Base-by-base conservation (phyloP, 2,888 invertebrate species). In the Idaea aversata region DNA sequence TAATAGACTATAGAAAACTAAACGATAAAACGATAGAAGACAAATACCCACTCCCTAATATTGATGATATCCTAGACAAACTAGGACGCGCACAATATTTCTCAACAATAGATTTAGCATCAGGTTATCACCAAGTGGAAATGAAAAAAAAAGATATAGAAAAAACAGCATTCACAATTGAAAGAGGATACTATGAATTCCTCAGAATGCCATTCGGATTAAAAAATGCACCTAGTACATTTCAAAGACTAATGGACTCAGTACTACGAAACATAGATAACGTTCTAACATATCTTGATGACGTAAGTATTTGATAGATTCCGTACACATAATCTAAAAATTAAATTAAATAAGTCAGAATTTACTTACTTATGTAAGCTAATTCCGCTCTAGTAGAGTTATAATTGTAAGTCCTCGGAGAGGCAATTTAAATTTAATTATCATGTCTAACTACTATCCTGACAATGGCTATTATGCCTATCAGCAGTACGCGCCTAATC, bases 251-350 rank as follows among this genome's bases (percentile, higher is more conserved):
- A 25, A 79, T 85, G 78, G 79, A 85, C 63, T 61, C 66, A 4
- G 69, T 84, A 5, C 65, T 85, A 16, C 64, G 77, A 57, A 77
- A 77, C 0, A 62, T 84, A 67, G 67, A 70, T 7, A 76, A 79
- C 15, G 76, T 64, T 63, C 70, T 83, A 7, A 77, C 82, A 0
- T 84, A 83, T 62, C 47, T 84, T 10, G 83, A 85, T 64, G 85
- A 85, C 67, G 75, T 85, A 0, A 78, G 66, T 77, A 0, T 77
- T 78, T 59, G 71, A 77, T 7, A 66, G 70, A 58, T 68, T 78
- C 34, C 59, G 72, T 25, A 5, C 67, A 34, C 63, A 67, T 2
- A 76, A 77, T 38, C 62, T 78, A 7, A 79, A 78, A 65, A 64
- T 77, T 0, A 70, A 72, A 60, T 34, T 72, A 13, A 73, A 78